A percentile compares a stretch with the other conserved stretches of the same genome.
Conservation (phyloP, 2,113 vertebrate species). For the Ptilonorhynchus violaceus region DNA sequence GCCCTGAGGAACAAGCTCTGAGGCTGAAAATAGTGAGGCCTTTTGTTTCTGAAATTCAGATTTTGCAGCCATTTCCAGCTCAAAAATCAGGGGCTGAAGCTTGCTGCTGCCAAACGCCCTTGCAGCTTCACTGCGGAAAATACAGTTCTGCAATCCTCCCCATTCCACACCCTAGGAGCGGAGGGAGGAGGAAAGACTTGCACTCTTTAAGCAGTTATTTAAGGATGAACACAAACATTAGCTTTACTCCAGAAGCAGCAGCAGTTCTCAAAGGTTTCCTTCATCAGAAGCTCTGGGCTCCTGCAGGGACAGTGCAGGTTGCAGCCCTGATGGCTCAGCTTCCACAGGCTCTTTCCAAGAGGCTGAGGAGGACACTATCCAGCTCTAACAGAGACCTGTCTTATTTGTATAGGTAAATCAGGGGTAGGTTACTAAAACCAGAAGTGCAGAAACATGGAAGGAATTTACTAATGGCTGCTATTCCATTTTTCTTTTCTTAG, state of each 20-base stretch:
- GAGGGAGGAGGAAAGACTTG: neutral
- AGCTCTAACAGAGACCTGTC: neutral
- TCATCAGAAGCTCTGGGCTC: neutral
- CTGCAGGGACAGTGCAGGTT: neutral
- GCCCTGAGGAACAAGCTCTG: neutral
- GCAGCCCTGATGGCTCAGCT: neutral
- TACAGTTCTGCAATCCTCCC: neutral
- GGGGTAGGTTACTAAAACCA: neutral
- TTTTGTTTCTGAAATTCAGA: neutral
- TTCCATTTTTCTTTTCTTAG: neutral
- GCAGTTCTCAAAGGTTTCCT: neutral
- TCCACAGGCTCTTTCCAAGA: neutral
- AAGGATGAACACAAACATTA: neutral
- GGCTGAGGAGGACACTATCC: neutral
- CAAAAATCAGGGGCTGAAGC: neutral
- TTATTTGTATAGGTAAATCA: neutral
- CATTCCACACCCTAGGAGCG: fast-evolving
- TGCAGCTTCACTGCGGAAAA: neutral
- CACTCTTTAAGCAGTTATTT: neutral
- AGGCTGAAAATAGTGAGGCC: neutral
- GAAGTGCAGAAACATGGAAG: neutral
- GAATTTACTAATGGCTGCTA: neutral
- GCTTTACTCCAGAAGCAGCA: neutral
- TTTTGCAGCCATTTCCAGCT: neutral
- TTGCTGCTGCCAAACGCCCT: neutral